Base-by-base conservation (phyloP, 2,797 vertebrate species). In the Microctenopoma steveboyesi region DNA sequence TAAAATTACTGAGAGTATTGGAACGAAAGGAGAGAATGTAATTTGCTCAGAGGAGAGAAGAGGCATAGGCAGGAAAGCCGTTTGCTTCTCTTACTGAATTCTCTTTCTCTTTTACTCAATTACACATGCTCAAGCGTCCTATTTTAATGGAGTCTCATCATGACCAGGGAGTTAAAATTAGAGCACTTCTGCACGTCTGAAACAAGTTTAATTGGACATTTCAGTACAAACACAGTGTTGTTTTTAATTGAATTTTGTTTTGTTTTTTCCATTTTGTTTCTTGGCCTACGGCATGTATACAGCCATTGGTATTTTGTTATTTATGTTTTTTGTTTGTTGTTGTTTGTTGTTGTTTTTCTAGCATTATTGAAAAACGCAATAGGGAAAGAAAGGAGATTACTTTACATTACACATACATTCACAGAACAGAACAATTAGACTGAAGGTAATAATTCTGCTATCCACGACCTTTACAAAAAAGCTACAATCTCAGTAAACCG, bases 381-480 rank as follows among this genome's bases (percentile, higher is more conserved):
- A 18, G 5, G 3, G 37, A 25, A 30, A 40, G 13, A 67, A 10
- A 52, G 39, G 1, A 1, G 7, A 4, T 30, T 30, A 30, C 28
- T 30, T 57, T 37, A 1, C 33, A 25, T 37, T 11, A 22, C 28
- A 60, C 18, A 62, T 53, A 33, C 11, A 52, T 42, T 52, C 28
- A 39, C 33, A 12, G 11, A 22, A 30, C 30, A 12, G 13, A 58
- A 28, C 18, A 56, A 48, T 42, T 58, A 54, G 25, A 40, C 45
- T 71, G 46, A 58, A 49, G 40, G 37, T 52, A 30, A 68, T 58
- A 57, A 60, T 25, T 46, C 6, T 59, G 51, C 68, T 58, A 66
- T 50, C 25, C 18, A 45, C 72, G 69, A 79, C 76, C 81, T 85
- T 86, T 79, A 28, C 16, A 14, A 43, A 56, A 42, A 39, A 71